Conservation (phyloP, 64 coral and sea anemone genomes). For the Montipora sp. region DNA sequence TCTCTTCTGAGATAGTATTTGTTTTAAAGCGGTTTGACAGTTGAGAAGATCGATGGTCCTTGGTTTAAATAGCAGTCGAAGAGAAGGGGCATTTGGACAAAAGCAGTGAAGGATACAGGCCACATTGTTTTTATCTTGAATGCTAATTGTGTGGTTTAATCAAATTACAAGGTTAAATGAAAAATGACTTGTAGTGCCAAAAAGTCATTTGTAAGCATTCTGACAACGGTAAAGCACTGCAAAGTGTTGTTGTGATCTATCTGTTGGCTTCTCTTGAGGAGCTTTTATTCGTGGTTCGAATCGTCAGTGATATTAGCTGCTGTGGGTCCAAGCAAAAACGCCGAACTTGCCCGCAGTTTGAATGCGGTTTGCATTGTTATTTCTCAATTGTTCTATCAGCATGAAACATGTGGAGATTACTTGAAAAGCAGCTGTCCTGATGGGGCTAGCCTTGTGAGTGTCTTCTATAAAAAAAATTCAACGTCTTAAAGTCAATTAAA, state of each 20-base stretch:
- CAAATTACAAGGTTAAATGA: constrained; percentile 12
- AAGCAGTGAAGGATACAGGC: not conserved
- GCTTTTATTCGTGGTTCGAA: not conserved
- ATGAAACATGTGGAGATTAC: constrained; percentile 39
- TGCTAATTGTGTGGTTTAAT: constrained; percentile 21
- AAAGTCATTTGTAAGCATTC: not conserved
- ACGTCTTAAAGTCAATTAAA: not conserved
- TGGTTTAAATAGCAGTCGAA: not conserved
- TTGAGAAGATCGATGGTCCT: not conserved
- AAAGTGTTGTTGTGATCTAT: not conserved
- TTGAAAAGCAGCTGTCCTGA: constrained; percentile 7
- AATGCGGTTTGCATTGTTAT: constrained; percentile 43
- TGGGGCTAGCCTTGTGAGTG: not conserved
- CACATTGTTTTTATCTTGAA: not conserved
- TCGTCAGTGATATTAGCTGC: constrained; percentile 18
- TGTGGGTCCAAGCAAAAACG: not conserved
- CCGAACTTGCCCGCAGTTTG: not conserved
- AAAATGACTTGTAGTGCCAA: not conserved
- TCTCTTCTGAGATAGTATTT: not conserved
- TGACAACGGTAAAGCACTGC: too few relatives aligned
- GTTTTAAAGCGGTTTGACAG: not conserved
- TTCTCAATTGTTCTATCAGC: constrained; percentile 31
- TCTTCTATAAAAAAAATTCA: not conserved
- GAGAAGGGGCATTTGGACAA: not conserved
- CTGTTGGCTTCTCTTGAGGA: not conserved